Evolutionary conservation across 2,888 invertebrate species (phyloP).

Genomic region (Chloromyia formosa): DNA sequence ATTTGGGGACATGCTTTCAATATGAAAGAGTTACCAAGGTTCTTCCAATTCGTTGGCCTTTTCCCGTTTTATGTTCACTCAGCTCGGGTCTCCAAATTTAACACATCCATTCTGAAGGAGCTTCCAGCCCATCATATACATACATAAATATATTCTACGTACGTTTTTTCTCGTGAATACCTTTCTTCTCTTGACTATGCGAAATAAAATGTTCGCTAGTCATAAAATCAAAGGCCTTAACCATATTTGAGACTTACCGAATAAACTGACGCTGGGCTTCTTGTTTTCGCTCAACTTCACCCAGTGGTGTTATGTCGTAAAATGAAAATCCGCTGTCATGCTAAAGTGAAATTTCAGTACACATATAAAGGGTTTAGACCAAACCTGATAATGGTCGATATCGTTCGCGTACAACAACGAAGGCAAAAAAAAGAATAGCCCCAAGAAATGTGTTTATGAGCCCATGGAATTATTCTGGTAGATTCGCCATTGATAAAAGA

Average conservation of each 20-base stretch:
- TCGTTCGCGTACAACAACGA: slow-evolving; percentile 11
- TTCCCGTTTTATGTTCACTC: slow-evolving; percentile 1
- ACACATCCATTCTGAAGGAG: too few species aligned
- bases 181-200: too few species aligned
- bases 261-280: background rate
- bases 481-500: too few species aligned
- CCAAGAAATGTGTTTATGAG: slow-evolving; percentile 25
- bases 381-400: slow-evolving; percentile 13
- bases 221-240: slow-evolving; percentile 20
- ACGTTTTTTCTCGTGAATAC: too few species aligned
- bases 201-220: background rate
- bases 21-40: background rate
- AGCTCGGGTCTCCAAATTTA: too few species aligned
- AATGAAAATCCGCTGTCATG: slow-evolving; percentile 14
- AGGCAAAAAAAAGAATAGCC: background rate
- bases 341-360: background rate
- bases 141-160: too few species aligned
- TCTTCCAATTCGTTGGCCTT: background rate
- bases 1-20: too few species aligned
- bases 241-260: background rate
- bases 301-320: too few species aligned
- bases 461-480: slow-evolving; percentile 3
- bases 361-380: slow-evolving; percentile 15
- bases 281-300: background rate
- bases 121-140: too few species aligned